Evolutionary conservation across 2,888 invertebrate species (phyloP).

Genomic region (Glaucopsyche alexis): DNA sequence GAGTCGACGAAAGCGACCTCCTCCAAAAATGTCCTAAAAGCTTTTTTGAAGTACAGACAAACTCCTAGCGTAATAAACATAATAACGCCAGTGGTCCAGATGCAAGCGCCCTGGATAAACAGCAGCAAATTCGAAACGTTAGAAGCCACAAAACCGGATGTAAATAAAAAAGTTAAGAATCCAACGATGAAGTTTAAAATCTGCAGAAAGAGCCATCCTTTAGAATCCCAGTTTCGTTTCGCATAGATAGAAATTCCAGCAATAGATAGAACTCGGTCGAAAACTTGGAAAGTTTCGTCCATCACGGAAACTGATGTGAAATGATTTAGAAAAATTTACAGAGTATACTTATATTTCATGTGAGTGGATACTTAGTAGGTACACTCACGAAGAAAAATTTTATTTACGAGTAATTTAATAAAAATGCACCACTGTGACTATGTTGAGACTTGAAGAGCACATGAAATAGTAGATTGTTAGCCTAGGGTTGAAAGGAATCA

Average conservation of each 20-base stretch:
- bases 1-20: constrained; percentile 61
- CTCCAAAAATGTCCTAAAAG: constrained; percentile 55
- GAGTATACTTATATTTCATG: constrained; percentile 38
- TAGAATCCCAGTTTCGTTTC: constrained; percentile 54
- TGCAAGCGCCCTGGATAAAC: constrained; percentile 67
- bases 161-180: constrained; percentile 57
- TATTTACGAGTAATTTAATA: constrained; percentile 30
- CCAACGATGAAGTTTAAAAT: constrained; percentile 58
- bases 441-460: not conserved
- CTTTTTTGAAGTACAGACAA: constrained; percentile 55
- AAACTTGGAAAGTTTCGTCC: constrained; percentile 56
- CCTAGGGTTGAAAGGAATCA: too few relatives aligned
- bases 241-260: constrained; percentile 62
- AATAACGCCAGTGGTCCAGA: constrained; percentile 67
- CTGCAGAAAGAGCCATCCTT: constrained; percentile 55
- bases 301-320: constrained; percentile 45
- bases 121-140: constrained; percentile 50
- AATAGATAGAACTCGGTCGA: constrained; percentile 57
- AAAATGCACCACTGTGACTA: constrained; percentile 21
- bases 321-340: constrained; percentile 42
- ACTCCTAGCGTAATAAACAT: constrained; percentile 62
- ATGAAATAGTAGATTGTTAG: too few relatives aligned
- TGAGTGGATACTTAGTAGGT: not conserved
- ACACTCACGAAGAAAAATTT: constrained; percentile 15
- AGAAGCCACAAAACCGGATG: constrained; percentile 54